Percentiles rank a stretch among this genome's conserved stretches.
Conservation (phyloP, 2,888 invertebrate genomes). For the Dicycla oo region DNA sequence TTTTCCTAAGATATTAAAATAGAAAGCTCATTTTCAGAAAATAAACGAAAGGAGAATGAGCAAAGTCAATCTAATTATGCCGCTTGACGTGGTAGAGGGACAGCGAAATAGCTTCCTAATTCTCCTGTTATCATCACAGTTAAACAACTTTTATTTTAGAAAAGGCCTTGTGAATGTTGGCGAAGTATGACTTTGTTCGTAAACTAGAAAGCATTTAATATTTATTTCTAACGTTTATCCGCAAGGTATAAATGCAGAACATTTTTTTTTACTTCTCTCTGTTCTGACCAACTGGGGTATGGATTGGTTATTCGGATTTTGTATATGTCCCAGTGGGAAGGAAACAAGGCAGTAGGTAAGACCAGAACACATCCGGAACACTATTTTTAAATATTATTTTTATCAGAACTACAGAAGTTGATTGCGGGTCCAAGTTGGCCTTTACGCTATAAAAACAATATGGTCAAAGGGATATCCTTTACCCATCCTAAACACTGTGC, state of each 20-base stretch:
- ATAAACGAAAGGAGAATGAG: constrained; percentile 83
- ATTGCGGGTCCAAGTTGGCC: background rate
- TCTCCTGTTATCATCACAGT: constrained; percentile 75
- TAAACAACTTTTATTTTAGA: constrained; percentile 70
- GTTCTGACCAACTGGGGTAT: background rate
- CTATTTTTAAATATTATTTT: background rate
- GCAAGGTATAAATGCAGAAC: background rate
- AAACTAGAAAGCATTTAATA: constrained; percentile 9
- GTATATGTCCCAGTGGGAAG: background rate
- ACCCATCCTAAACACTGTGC: background rate
- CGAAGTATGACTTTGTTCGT: constrained; percentile 2
- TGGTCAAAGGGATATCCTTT: background rate
- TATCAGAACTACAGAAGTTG: background rate
- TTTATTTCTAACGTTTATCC: constrained; percentile 3
- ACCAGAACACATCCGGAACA: background rate
- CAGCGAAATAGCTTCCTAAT: constrained; percentile 84
- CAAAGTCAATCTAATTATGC: constrained; percentile 83
- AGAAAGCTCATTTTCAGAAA: constrained; percentile 80
- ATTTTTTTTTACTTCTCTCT: background rate
- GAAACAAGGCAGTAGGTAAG: background rate
- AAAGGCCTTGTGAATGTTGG: constrained; percentile 28
- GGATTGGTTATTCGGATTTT: background rate
- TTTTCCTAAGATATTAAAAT: constrained; percentile 73
- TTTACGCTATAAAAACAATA: background rate
- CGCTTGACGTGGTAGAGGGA: constrained; percentile 82